phyloP scores from a whole-genome alignment of 2,113 vertebrate genomes.

The Parotia lawesii region DNA sequence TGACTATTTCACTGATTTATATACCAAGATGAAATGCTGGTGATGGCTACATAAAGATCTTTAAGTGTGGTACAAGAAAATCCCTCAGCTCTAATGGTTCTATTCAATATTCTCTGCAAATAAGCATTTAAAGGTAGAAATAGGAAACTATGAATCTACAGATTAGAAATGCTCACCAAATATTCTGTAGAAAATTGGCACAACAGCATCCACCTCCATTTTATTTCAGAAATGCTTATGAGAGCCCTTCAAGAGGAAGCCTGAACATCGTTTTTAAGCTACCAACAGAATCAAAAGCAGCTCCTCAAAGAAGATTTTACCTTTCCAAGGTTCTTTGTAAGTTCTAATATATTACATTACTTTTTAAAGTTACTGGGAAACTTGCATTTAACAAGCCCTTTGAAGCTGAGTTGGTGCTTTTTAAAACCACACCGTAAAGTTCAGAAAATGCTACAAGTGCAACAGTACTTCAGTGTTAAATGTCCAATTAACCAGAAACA shows the following conservation, averaged over 20 bases:
- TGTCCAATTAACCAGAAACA: neutral
- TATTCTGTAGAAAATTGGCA: neutral
- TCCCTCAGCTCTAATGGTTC: neutral
- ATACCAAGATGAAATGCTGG: neutral
- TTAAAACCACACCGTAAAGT: neutral
- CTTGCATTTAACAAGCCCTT: neutral
- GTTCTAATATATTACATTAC: neutral
- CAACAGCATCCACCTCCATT: neutral
- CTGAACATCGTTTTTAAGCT: neutral
- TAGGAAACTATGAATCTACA: neutral
- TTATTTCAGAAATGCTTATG: neutral
- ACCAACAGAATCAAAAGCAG: neutral
- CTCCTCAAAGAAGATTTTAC: neutral
- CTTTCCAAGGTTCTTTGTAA: neutral
- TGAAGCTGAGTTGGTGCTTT: neutral
- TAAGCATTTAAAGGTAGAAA: conserved; percentile 29
- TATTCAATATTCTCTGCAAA: conserved; percentile 9
- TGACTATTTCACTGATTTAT: neutral
- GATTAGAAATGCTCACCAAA: neutral
- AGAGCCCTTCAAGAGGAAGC: neutral
- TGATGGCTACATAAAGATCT: neutral
- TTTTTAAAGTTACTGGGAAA: neutral
- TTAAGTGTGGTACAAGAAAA: neutral
- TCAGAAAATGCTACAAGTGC: neutral
- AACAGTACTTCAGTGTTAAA: neutral